Base-by-base conservation (phyloP, 1,140 invertebrate genomes). In the Aporrectodea caliginosa region DNA sequence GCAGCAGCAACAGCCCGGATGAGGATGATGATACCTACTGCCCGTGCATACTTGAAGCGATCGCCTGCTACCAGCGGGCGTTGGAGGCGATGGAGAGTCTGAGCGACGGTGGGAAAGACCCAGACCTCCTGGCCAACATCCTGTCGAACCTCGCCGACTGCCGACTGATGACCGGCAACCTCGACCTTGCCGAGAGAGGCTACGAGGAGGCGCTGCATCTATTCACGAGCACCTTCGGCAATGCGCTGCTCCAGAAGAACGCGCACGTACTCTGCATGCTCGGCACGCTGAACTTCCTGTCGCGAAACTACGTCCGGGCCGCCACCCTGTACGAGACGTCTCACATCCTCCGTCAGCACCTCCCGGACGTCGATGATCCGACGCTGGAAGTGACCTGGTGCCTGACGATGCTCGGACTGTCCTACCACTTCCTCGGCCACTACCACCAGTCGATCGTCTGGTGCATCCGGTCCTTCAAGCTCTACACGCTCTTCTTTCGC, bases 1-100 rank as follows among this genome's bases (percentile, higher is more conserved):
- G 27, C 70, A 2, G 43, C 6, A n/a, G 27, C 27, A 35, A 76
- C 34, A 27, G 29, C 1, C 27, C n/a, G 2, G 35, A 6, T 29
- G 75, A 68, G 2, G 74, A 75, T 35, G 75, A 76, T 32, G 75
- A 76, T 32, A 35, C 29, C 29, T 76, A 76, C 75, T 68, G 34
- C 35, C 34, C 75, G 0, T 76, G 75, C 43, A 30, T 76, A 6
- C 35, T 35, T n/a, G 75, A 76, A 29, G 75, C 75, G n/a, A 35
- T 68, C 6, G 75, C 34, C 35, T 76, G 75, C 35, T 76, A 35
- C 75, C 34, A 35, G 29, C 33, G 27, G 1, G 33, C 75, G 29
- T 32, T 27, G 16, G 43, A 35, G 16, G 43, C 43, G 29, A 27
- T 76, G 16, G 16, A 35, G 33, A 22, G 43, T 27, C n/a, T 1